These are phyloP conservation scores for Paradoxurus hermaphroditus DNA, from an alignment of 2,113 vertebrate species.

Conservation along the genomic window DNA sequence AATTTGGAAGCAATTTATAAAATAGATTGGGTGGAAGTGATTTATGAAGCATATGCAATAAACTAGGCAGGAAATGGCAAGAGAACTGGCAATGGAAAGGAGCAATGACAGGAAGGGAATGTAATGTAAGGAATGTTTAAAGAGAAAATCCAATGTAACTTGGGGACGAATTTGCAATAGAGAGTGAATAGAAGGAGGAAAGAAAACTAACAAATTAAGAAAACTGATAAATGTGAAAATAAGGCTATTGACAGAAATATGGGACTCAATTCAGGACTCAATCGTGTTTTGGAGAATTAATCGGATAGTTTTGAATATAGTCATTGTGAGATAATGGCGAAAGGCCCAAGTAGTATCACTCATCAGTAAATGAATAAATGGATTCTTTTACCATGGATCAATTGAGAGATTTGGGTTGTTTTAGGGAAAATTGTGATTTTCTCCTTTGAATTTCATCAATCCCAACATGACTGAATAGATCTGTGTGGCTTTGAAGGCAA, in stretches of 20 bases:
- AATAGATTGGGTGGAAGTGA: background rate
- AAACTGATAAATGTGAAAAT: background rate
- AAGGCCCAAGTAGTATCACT: background rate
- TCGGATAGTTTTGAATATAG: background rate
- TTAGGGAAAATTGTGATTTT: conserved; percentile 5
- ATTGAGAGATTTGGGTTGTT: background rate
- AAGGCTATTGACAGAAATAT: background rate
- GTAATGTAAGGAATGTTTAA: background rate
- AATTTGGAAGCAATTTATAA: background rate
- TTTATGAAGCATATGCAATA: background rate
- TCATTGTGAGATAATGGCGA: background rate
- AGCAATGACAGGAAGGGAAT: background rate
- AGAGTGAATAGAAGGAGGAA: background rate
- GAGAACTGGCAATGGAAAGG: background rate
- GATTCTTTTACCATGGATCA: background rate
- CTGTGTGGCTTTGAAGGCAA: background rate
- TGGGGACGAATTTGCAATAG: background rate
- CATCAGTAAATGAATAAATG: background rate
- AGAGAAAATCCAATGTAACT: background rate
- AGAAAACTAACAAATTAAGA: background rate
- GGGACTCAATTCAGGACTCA: background rate
- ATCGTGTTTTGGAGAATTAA: background rate
- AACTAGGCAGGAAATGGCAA: background rate
- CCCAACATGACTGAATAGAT: background rate
- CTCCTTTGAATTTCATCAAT: conserved; percentile 28